These are phyloP conservation scores for Hydropsyche betteni DNA, from an alignment of 2,888 invertebrate genomes.

Conservation along the genomic window DNA sequence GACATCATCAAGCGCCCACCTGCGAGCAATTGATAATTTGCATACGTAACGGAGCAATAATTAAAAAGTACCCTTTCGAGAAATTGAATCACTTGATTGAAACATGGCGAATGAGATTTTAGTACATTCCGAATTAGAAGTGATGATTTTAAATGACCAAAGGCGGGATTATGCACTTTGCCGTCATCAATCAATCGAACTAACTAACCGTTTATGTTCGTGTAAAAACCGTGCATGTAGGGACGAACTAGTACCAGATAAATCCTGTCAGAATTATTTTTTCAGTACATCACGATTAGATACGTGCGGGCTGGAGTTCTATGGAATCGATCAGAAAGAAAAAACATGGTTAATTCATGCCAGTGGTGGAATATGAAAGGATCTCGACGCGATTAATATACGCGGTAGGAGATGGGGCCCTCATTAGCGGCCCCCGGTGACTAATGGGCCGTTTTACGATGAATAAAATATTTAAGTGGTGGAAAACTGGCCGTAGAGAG, in stretches of 20 bases:
- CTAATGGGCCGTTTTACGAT: constrained; percentile 50
- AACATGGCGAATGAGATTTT: too few species aligned
- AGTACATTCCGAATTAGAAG: neutral
- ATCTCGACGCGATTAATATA: constrained; percentile 40
- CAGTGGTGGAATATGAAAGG: neutral
- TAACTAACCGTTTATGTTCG: neutral
- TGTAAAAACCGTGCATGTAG: too few species aligned
- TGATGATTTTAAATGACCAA: constrained; percentile 13
- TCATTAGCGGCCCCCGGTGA: constrained; percentile 48
- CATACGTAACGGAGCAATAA: constrained; percentile 32
- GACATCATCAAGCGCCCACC: constrained; percentile 42
- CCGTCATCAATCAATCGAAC: constrained; percentile 23
- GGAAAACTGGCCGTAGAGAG: constrained; percentile 50
- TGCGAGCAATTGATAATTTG: constrained; percentile 50
- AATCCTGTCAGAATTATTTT: too few species aligned
- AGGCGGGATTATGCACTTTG: neutral
- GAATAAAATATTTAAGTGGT: constrained; percentile 52
- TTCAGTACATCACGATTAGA: too few species aligned
- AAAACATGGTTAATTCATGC: too few species aligned
- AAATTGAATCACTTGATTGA: too few species aligned
- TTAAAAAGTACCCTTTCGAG: too few species aligned
- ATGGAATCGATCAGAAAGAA: too few species aligned
- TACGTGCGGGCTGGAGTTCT: too few species aligned
- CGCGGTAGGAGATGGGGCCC: constrained; percentile 40
- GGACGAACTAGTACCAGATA: too few species aligned